A percentile compares a stretch with the other conserved stretches of the same genome.
phyloP scores from a whole-genome alignment of 1,140 invertebrate genomes.

The Pseudomyrmex concolor region DNA sequence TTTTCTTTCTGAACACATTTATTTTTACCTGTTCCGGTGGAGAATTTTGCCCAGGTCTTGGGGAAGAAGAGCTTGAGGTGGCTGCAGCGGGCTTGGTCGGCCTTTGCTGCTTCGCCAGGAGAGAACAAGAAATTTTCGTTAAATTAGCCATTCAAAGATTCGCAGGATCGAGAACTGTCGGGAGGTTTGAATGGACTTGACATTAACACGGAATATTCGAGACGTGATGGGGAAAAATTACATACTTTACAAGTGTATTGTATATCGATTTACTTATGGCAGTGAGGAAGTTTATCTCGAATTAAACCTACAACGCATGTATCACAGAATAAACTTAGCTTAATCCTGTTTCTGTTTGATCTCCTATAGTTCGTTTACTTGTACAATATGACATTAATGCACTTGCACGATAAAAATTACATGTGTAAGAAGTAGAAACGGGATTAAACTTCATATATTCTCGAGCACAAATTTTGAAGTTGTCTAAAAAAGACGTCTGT shows the following conservation, averaged over 20 bases:
- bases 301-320: neutral
- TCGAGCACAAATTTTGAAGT: neutral
- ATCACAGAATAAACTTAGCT: neutral
- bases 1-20: conserved; percentile 74
- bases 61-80: conserved; percentile 85
- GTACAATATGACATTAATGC: neutral
- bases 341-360: neutral
- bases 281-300: neutral
- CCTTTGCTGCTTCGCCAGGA: conserved; percentile 85
- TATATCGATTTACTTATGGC: conserved; percentile 10
- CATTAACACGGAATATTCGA: conserved; percentile 1
- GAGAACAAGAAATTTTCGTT: conserved; percentile 83
- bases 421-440: neutral
- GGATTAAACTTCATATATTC: neutral
- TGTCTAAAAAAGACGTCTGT: neutral
- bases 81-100: conserved; percentile 86
- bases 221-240: neutral
- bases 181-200: conserved; percentile 52
- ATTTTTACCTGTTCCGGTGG: conserved; percentile 87
- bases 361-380: neutral
- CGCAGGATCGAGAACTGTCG: conserved; percentile 55
- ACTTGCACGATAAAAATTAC: neutral
- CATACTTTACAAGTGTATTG: too few relatives aligned
- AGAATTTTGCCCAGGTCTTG: conserved; percentile 86
- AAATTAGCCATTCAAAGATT: conserved; percentile 74